Base-by-base conservation (phyloP, 2,113 vertebrate genomes). In the Hippoglossus stenolepis region DNA sequence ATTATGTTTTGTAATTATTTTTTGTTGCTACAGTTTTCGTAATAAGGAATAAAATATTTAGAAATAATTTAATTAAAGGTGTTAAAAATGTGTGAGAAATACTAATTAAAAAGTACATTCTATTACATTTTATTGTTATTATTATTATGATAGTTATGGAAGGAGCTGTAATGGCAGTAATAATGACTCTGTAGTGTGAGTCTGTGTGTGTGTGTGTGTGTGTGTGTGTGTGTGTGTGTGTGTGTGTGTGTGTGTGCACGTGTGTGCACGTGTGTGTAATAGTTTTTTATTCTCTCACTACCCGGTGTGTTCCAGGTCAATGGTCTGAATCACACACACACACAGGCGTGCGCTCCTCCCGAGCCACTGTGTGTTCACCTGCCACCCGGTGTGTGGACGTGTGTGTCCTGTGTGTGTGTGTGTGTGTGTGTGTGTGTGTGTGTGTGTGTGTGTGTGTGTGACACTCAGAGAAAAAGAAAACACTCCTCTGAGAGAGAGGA, bases 231-330 rank as follows among this genome's bases (percentile, higher is more conserved):
- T 59, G 31, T 31, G 56, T 26, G 67, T 47, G 47, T 45, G 57
- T 67, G 77, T 79, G 73, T 68, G 65, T 59, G 31, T 31, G 63
- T 59, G 31, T 31, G 56, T 26, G 67, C n/a, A n/a, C n/a, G n/a
- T 47, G 47, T 67, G 70, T 49, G 56, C 53, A 61, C 74, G 70
- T 70, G 49, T 58, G 40, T 68, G 62, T 47, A 59, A 67, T 58
- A 15, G 67, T 75, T 85, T 75, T 31, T 82, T 64, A 71, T 67
- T 85, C 77, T 89, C 73, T 70, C 80, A 66, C 80, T 57, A 69
- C 60, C 73, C 78, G 84, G 64, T 79, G 87, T 88, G 89, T 90
- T 91, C 83, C 79, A 85, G 91, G 87, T 90, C 89, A 86, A 8
- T 69, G 89, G 74, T 83, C 80, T 78, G 79, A 78, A 90, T 89